Evolutionary conservation across 2,888 invertebrate genomes (phyloP).

Genomic region (Fragum sueziense): DNA sequence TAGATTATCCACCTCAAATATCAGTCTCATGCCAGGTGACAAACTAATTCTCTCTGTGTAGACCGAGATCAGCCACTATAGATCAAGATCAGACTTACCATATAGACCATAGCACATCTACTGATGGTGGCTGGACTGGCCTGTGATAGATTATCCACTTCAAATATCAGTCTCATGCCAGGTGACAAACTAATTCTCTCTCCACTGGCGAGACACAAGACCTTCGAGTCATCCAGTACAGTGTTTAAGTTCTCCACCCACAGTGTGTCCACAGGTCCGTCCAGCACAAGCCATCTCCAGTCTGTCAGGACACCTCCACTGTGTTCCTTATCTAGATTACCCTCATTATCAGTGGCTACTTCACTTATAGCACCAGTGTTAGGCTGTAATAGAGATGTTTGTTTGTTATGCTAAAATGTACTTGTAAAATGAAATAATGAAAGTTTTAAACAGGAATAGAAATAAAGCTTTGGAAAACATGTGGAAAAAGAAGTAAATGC

Average conservation of each 20-base stretch:
- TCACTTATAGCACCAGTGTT: slow-evolving; percentile 53
- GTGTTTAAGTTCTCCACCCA: slow-evolving; percentile 83
- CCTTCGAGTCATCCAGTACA: slow-evolving; percentile 81
- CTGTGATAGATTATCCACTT: slow-evolving; percentile 81
- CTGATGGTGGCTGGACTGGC: slow-evolving; percentile 82
- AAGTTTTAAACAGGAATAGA: background rate
- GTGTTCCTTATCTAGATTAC: slow-evolving; percentile 59
- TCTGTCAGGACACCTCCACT: slow-evolving; percentile 63
- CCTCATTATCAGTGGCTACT: slow-evolving; percentile 49
- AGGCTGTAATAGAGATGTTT: slow-evolving; percentile 38
- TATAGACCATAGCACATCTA: slow-evolving; percentile 82
- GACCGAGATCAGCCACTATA: slow-evolving; percentile 81
- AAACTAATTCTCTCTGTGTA: slow-evolving; percentile 81
- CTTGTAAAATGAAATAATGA: background rate
- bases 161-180: slow-evolving; percentile 81
- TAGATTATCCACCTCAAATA: slow-evolving; percentile 82
- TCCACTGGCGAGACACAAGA: slow-evolving; percentile 81
- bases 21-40: slow-evolving; percentile 78
- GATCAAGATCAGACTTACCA: slow-evolving; percentile 79
- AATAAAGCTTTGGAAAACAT: no score
- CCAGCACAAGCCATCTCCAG: slow-evolving; percentile 82
- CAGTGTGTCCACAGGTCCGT: slow-evolving; percentile 82
- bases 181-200: slow-evolving; percentile 79
- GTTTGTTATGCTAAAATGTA: background rate
- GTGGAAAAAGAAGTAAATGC: background rate